Conservation (phyloP, 2,797 vertebrate genomes). For the Tympanoctomys barrerae region DNA sequence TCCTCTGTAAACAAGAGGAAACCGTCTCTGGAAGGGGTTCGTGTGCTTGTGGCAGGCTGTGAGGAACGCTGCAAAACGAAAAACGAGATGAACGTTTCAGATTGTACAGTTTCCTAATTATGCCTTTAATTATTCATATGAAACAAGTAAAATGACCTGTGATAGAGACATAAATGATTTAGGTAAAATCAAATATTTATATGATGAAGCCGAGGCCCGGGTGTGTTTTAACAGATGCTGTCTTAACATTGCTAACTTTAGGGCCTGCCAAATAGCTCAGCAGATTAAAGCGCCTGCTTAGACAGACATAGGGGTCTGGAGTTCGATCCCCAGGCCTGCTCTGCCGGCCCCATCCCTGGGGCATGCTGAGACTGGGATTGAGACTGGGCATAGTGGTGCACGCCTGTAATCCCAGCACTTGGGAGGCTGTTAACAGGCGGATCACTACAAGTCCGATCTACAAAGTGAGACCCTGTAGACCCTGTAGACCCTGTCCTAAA, state of each 20-base stretch:
- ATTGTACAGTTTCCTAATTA: conserved; percentile 90
- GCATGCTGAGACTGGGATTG: no score
- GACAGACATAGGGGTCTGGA: no score
- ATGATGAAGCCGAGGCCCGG: conserved; percentile 89
- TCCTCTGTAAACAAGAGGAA: conserved; percentile 30
- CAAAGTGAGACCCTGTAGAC: no score
- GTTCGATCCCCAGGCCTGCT: no score
- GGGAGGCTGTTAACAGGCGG: no score
- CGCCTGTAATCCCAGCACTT: no score
- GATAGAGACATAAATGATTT: conserved; percentile 94
- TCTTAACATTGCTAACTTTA: neutral
- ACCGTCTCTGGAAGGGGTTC: neutral
- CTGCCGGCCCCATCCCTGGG: no score
- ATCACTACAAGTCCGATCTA: no score
- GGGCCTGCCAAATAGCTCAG: no score
- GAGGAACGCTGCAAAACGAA: conserved; percentile 89
- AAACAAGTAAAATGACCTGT: conserved; percentile 95
- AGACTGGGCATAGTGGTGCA: no score
- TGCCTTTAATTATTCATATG: conserved; percentile 95
- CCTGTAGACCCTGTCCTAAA: no score
- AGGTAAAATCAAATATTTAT: conserved; percentile 92
- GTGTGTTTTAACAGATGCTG: conserved; percentile 86
- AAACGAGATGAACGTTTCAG: conserved; percentile 92
- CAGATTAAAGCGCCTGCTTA: no score
- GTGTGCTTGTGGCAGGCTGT: neutral